Evolutionary conservation across 2,888 invertebrate genomes (phyloP), one percentile per base, ranked within the genome.

Genomic region (Mesorhabditis belari): DNA sequence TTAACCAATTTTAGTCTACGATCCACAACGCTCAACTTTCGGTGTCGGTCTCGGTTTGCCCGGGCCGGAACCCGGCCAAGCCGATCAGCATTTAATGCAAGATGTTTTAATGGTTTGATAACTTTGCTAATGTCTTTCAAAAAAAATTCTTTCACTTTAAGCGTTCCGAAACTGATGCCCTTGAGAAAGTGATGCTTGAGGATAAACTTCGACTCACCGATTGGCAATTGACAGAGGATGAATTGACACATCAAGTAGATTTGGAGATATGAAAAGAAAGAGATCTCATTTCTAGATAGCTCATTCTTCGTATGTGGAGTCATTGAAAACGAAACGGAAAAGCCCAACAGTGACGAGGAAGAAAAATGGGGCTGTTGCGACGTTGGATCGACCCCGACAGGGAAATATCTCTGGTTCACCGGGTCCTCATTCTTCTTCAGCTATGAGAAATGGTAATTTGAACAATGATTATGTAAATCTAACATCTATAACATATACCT

Each of bases 161-260:
- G 55, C 44, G 44, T n/a, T 35, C 44, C 25, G 60, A 60, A 29
- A 26, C 35, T 49, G 55, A 55, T 12, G 52, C 35, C 55, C 27
- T 49, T 6, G 65, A 62, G 29, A 50, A 59, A 29, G 73, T 64
- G 49, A 92, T 92, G 91, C 85, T 92, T 74, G 89, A 91, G 82
- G 91, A 92, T 81, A 92, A 92, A 81, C 82, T 91, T 54, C 87
- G 88, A 76, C 90, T 90, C 65, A 90, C 91, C 5, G 91, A 92
- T 82, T 91, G 90, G 90, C 91, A 92, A 82, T 89, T 91, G 6
- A 92, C 91, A 0, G 90, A 90, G 80, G 90, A 91, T 81, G 89
- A 89, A n/a, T 88, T 91, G 60, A 60, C 49, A 9, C 44, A 35
- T n/a, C 44, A n/a, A n/a, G n/a, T n/a, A 9, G 49, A 65, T 52